Evolutionary conservation across 1,140 invertebrate genomes (phyloP), one percentile per base, ranked within the genome.

Genomic region (Polyergus mexicanus): DNA sequence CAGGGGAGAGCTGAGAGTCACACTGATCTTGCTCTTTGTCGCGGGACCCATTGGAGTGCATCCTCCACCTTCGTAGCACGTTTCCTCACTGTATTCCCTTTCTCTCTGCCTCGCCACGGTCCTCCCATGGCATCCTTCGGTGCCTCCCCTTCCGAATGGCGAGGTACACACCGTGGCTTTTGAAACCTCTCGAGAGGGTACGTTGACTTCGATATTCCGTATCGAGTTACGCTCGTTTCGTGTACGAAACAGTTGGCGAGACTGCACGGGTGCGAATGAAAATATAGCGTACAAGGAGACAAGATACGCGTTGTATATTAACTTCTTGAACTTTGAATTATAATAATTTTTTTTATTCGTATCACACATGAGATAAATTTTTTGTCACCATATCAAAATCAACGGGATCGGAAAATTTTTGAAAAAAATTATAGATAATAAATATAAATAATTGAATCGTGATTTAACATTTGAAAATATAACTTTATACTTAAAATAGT

Each of bases 11-110:
- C 87, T 88, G 91, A 92, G 92, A 94, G 92, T 94, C 92, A 91
- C 91, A 91, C 92, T 90, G 93, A 94, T 94, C 93, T 93, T 91
- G 90, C 92, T 93, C 93, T 93, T 93, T 93, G 92, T 91, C 91
- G 90, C 85, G 66, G 69, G 80, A 83, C 84, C 91, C 86, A 90
- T 92, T 92, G 78, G 90, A 93, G 92, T 92, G 92, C 90, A 93
- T 90, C 92, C 91, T 92, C 88, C 91, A 56, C 62, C 83, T 77
- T 65, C 81, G 32, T 44, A 62, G 54, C 78, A 41, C 80, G 35
- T 69, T 32, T 47, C 75, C 68, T 76, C 81, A 38, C 69, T 54
- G 62, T 51, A 54, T 68, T 56, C 84, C 41, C 86, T 51, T 51
- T 51, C 47, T 51, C 62, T 83, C 66, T 84, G 41, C 86, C 74